These are phyloP conservation scores for Aplysia californica DNA, from an alignment of 1,140 invertebrate genomes.

Conservation along the genomic window DNA sequence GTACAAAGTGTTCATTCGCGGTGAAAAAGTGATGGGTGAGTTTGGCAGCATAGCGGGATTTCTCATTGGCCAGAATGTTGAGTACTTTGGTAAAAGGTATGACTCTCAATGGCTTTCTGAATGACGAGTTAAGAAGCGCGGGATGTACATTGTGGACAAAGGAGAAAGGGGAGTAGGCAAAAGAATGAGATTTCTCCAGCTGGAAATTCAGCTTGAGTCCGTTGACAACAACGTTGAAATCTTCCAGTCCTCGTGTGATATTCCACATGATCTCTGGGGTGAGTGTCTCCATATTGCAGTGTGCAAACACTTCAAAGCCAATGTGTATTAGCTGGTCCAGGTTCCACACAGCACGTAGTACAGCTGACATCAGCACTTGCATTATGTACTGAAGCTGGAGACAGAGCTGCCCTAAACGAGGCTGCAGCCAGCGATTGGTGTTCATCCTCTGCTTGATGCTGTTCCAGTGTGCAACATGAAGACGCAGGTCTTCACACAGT, in stretches of 20 bases:
- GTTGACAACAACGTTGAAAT: conserved; percentile 62
- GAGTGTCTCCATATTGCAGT: conserved; percentile 54
- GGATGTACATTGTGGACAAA: conserved; percentile 26
- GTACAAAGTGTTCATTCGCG: conserved; percentile 56
- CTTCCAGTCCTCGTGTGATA: conserved; percentile 63
- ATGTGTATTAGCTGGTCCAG: conserved; percentile 60
- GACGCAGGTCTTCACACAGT: conserved; percentile 64
- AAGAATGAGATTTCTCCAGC: conserved; percentile 16
- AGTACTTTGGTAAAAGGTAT: conserved; percentile 61
- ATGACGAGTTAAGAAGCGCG: conserved; percentile 39
- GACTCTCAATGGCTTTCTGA: conserved; percentile 48
- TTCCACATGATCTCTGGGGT: conserved; percentile 63
- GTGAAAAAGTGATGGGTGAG: conserved; percentile 62
- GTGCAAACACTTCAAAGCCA: conserved; percentile 65
- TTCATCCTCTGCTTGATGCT: conserved; percentile 62
- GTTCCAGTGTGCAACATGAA: conserved; percentile 65
- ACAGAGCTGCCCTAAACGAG: conserved; percentile 48
- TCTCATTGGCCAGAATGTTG: conserved; percentile 58
- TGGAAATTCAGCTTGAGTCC: conserved; percentile 33
- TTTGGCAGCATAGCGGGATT: conserved; percentile 61
- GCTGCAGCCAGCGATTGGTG: conserved; percentile 56
- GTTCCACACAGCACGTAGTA: conserved; percentile 59
- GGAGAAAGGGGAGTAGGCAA: conserved; percentile 9
- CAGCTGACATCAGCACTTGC: conserved; percentile 42
- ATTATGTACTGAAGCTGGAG: conserved; percentile 53